Evolutionary conservation across 2,797 vertebrate species (phyloP).

Genomic region (Helarctos malayanus): DNA sequence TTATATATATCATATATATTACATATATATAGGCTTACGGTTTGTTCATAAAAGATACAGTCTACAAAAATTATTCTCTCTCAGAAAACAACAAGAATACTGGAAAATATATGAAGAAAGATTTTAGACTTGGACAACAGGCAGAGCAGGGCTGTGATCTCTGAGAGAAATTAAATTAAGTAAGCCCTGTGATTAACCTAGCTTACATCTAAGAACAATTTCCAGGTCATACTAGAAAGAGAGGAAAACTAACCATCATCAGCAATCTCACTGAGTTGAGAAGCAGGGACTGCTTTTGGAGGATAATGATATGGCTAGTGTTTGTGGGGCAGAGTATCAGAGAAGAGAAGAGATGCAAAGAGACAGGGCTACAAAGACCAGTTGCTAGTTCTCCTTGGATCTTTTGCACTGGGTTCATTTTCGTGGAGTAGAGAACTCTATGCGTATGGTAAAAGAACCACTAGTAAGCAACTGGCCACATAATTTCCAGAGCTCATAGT

Average conservation of each 20-base stretch:
- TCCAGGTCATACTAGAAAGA: background rate
- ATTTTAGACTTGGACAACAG: background rate
- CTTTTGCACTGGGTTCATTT: background rate
- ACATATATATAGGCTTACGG: background rate
- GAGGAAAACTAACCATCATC: background rate
- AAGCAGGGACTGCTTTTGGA: background rate
- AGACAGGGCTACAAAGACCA: background rate
- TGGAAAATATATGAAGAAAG: background rate
- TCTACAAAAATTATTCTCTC: background rate
- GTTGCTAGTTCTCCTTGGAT: accelerated
- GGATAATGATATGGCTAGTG: accelerated
- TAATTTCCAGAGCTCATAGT: background rate
- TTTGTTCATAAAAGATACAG: background rate
- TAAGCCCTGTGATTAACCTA: background rate
- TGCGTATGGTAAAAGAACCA: background rate
- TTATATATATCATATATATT: too few relatives aligned
- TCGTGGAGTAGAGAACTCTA: background rate
- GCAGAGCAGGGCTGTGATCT: background rate
- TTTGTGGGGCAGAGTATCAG: background rate
- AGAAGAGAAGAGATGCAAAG: background rate
- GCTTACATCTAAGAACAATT: background rate
- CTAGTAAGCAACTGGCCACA: too few relatives aligned
- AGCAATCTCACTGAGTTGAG: background rate
- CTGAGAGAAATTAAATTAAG: background rate
- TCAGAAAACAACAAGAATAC: background rate